Percentiles rank a stretch among this genome's conserved stretches.
Conservation (phyloP, 2,113 vertebrate genomes). For the Lathamus discolor region DNA sequence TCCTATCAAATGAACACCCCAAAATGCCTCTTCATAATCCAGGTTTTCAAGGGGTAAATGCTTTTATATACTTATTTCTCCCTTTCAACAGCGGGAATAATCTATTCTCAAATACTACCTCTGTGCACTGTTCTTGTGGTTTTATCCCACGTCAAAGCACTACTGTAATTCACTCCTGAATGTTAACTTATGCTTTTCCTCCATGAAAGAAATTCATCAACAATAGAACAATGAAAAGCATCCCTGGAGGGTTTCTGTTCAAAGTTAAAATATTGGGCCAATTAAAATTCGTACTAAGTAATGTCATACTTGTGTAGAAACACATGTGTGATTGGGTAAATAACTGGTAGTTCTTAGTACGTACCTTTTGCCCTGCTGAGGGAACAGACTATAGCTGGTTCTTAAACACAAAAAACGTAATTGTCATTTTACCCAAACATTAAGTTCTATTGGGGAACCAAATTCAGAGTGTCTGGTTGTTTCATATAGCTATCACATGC, state of each 20-base stretch:
- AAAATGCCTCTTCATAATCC: background rate
- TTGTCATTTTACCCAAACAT: background rate
- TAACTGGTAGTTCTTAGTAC: background rate
- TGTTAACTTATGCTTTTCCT: background rate
- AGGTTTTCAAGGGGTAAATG: background rate
- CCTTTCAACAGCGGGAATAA: background rate
- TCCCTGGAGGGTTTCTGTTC: background rate
- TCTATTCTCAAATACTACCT: background rate
- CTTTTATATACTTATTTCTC: background rate
- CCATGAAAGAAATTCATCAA: background rate
- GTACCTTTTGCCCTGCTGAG: background rate
- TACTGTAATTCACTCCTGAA: background rate
- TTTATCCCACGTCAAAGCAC: background rate
- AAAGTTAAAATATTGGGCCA: background rate
- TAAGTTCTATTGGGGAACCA: background rate
- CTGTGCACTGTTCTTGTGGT: background rate
- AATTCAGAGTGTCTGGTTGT: background rate
- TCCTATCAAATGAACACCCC: background rate
- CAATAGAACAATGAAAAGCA: background rate
- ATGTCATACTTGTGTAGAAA: background rate
- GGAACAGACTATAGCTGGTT: background rate
- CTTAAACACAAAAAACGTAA: background rate
- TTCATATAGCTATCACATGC: background rate
- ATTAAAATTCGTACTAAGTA: background rate
- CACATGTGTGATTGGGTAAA: background rate